phyloP scores from a whole-genome alignment of 1,140 invertebrate genomes.

The Diorhabda sublineata region DNA sequence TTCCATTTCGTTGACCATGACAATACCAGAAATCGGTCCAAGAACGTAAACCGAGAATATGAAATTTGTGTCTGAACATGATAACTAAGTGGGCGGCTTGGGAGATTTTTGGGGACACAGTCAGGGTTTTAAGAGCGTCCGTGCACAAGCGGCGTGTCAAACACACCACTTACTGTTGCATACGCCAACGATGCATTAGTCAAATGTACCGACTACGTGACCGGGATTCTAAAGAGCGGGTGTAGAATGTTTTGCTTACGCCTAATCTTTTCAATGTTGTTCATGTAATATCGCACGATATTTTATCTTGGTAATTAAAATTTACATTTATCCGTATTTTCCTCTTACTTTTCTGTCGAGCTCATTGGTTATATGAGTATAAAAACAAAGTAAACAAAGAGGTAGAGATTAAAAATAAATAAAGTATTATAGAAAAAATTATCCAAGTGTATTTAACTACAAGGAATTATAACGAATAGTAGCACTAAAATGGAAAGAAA shows the following conservation, averaged over 20 bases:
- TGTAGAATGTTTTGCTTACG: neutral
- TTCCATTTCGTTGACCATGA: conserved; percentile 1
- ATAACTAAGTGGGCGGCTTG: conserved; percentile 5
- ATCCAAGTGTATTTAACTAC: no score
- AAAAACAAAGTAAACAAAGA: no score
- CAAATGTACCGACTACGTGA: conserved; percentile 37
- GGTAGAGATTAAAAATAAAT: no score
- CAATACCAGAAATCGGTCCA: neutral
- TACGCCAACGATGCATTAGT: conserved; percentile 39
- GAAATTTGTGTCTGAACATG: conserved; percentile 13
- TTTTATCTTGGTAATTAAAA: no score
- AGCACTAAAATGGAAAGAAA: no score
- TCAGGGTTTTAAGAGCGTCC: conserved; percentile 12
- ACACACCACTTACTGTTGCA: conserved; percentile 40
- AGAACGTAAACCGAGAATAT: conserved; percentile 5
- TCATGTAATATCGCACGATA: neutral
- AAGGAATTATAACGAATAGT: no score
- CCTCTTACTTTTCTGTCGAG: no score
- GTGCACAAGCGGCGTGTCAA: conserved; percentile 28
- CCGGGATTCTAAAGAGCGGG: conserved; percentile 14
- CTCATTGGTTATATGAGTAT: no score
- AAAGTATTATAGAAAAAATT: no score
- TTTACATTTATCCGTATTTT: no score
- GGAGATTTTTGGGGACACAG: neutral
- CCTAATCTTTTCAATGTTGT: neutral